Percentiles rank a stretch among this genome's conserved stretches.
Evolutionary conservation across 2,113 vertebrate species (phyloP).

Genomic region (Zosterops japonicus): DNA sequence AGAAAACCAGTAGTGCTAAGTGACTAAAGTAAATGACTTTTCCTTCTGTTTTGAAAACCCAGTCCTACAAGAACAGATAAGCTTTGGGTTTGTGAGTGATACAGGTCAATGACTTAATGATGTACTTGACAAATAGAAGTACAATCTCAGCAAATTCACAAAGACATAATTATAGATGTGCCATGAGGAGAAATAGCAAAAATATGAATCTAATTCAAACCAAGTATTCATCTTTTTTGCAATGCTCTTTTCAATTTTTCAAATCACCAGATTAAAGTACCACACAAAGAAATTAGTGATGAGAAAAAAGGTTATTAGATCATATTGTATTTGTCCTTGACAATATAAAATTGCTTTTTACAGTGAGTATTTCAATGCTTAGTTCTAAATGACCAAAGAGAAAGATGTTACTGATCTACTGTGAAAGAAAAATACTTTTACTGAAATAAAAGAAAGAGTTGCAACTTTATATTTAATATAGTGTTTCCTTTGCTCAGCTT

Average conservation of each 20-base stretch:
- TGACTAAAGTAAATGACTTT: not conserved
- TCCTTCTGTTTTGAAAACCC: not conserved
- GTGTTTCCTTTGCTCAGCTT: not conserved
- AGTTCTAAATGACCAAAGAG: not conserved
- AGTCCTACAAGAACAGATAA: not conserved
- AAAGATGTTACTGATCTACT: not conserved
- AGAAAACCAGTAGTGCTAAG: not conserved
- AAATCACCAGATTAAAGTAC: constrained; percentile 13
- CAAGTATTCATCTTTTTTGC: not conserved
- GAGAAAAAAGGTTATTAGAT: not conserved
- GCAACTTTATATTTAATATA: not conserved
- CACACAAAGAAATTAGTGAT: not conserved
- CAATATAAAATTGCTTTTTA: not conserved
- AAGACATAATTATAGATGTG: not conserved
- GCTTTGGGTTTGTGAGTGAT: not conserved
- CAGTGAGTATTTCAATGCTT: not conserved
- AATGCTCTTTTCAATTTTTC: constrained; percentile 34
- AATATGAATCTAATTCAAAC: not conserved
- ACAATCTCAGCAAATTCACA: not conserved
- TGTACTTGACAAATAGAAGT: not conserved
- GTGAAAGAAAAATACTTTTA: not conserved
- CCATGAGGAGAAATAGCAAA: not conserved
- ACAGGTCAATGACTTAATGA: not conserved
- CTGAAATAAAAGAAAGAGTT: not conserved
- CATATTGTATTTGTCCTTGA: not conserved